Conservation (phyloP, 2,797 vertebrate species). For the Galaxias olidus region DNA sequence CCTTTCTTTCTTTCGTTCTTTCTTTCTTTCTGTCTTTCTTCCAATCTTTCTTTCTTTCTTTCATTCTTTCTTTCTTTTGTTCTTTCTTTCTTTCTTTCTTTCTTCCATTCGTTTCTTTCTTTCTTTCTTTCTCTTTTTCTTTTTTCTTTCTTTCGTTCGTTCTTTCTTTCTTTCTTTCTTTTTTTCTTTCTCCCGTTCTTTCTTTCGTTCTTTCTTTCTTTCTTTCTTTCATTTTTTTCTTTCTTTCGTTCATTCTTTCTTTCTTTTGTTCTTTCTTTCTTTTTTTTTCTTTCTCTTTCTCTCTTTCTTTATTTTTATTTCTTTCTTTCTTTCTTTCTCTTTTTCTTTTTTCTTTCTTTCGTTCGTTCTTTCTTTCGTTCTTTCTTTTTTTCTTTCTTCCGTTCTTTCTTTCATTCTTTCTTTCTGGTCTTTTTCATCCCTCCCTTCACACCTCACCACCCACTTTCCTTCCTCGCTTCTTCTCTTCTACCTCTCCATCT, state of each 20-base stretch:
- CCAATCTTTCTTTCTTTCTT: neutral
- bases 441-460: no score
- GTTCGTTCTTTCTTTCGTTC: neutral
- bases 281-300: constrained; percentile 2
- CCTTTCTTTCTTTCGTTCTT: neutral
- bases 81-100: constrained; percentile 14
- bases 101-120: constrained; percentile 25
- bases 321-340: neutral
- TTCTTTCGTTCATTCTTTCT: neutral
- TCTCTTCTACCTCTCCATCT: constrained; percentile 22
- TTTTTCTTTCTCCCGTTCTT: no score
- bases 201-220: no score
- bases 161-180: no score
- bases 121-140: constrained; percentile 27
- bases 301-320: neutral
- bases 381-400: neutral
- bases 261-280: neutral
- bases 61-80: constrained; percentile 11
- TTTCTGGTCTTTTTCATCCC: no score
- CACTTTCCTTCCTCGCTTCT: constrained; percentile 28
- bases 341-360: neutral
- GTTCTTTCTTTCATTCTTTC: neutral
- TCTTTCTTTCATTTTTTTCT: no score
- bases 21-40: neutral
- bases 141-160: no score